Conservation (phyloP, 2,797 vertebrate genomes). For the Pitangus sulphuratus region DNA sequence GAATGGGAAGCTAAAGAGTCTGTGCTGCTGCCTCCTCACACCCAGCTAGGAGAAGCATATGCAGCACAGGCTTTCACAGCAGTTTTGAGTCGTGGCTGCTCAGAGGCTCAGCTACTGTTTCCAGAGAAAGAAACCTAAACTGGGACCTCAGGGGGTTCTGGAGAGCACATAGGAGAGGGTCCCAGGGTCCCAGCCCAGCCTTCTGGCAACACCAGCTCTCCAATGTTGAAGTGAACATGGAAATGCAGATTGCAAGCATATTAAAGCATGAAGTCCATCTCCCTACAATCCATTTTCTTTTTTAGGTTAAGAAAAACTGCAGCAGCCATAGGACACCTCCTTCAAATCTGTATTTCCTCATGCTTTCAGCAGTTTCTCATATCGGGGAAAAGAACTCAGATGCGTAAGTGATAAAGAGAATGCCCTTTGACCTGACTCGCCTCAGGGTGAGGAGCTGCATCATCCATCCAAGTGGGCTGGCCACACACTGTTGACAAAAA, state of each 20-base stretch:
- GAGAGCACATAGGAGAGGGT: background rate
- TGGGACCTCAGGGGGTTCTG: rapidly evolving
- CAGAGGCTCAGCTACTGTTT: background rate
- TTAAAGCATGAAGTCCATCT: background rate
- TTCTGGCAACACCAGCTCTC: background rate
- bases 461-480: background rate
- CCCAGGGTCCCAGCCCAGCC: background rate
- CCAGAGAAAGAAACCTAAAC: background rate
- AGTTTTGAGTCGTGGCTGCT: rapidly evolving
- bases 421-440: rapidly evolving
- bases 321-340: background rate
- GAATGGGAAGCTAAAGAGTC: background rate
- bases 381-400: background rate
- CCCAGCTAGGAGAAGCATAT: background rate
- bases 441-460: background rate
- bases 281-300: background rate
- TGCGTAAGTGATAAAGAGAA: rapidly evolving
- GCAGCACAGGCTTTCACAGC: background rate
- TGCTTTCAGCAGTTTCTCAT: background rate
- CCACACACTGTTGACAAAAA: background rate
- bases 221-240: rapidly evolving
- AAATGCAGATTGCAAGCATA: background rate
- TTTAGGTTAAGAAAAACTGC: background rate
- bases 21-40: rapidly evolving
- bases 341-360: background rate